A percentile compares a stretch with the other conserved stretches of the same genome.
phyloP scores from a whole-genome alignment of 1,140 invertebrate species.

The Drosophila pseudoananassae region DNA sequence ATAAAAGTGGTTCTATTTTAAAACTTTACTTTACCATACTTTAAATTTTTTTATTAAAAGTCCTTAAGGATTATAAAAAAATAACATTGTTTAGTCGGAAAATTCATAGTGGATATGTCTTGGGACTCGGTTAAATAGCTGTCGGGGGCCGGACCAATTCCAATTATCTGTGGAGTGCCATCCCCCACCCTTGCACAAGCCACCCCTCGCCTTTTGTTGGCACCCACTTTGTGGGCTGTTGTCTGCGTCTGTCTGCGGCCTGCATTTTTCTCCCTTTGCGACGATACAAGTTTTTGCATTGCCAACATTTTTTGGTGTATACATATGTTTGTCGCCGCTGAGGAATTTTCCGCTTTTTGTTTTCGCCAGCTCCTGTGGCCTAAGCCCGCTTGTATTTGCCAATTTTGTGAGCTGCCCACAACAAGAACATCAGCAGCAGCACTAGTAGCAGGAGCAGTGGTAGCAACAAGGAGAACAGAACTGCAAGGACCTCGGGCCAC shows the following conservation, averaged over 20 bases:
- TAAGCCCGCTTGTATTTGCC: conserved; percentile 48
- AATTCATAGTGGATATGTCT: neutral
- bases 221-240: conserved; percentile 48
- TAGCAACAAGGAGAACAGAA: conserved; percentile 34
- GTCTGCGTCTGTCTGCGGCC: conserved; percentile 70
- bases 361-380: conserved; percentile 26
- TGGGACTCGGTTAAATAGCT: conserved; percentile 30
- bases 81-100: no score
- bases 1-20: no score
- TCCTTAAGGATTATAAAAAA: no score
- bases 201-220: conserved; percentile 3
- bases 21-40: no score
- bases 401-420: conserved; percentile 52
- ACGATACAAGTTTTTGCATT: conserved; percentile 67
- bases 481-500: conserved; percentile 37
- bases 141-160: conserved; percentile 30
- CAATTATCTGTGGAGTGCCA: conserved; percentile 41
- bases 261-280: conserved; percentile 63
- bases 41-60: no score
- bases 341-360: conserved; percentile 46
- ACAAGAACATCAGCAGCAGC: conserved; percentile 27
- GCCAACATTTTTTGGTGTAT: conserved; percentile 52
- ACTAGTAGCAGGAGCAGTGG: conserved; percentile 12
- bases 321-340: conserved; percentile 31
- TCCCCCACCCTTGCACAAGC: neutral